Base-by-base conservation (phyloP, 2,888 invertebrate genomes). In the Chrysina gloriosa region DNA sequence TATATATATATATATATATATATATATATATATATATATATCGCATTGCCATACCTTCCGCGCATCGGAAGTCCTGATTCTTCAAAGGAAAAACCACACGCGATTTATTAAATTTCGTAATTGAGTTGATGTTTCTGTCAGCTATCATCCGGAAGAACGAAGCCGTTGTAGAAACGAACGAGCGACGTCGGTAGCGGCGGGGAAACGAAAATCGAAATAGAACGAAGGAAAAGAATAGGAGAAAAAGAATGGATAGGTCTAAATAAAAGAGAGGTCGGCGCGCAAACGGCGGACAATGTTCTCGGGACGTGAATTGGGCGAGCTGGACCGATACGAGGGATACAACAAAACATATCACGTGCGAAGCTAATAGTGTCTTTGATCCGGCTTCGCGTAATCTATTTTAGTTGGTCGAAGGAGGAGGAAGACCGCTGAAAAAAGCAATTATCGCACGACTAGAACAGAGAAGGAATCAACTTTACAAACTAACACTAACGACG, bases 301-400 rank as follows among this genome's bases (percentile, higher is more conserved):
- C 58, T 39, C 27, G 25, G 58, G 19, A 52, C 52, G 52, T 52
- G 31, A 16, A 52, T 52, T 31, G 52, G 23, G 9, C 7, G 39
- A 39, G 42, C 2, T 14, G 25, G 58, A 58, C 58, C 25, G 58
- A 39, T 58, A 56, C 56, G 48, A 50, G 58, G 23, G 66, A 56
- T 47, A 56, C 56, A 56, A 66, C 56, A 25, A 66, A 66, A 66
- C 47, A 45, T 45, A 66, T 66, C 56, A 66, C 56, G 56, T 56
- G 66, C 66, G 56, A 36, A 56, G 56, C 56, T 66, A 66, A 66
- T 56, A 56, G 66, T 58, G 66, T 66, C 66, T 66, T 66, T 66
- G 66, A 66, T 66, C 66, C 66, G 58, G 34, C 66, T 66, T 58
- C 21, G 34, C 47, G 66, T 66, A 66, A 66, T 66, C 64, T 66